Percentiles rank a stretch among this genome's conserved stretches.
These are phyloP conservation scores for Apeira syringaria DNA, from an alignment of 2,888 invertebrate species.

Conservation along the genomic window DNA sequence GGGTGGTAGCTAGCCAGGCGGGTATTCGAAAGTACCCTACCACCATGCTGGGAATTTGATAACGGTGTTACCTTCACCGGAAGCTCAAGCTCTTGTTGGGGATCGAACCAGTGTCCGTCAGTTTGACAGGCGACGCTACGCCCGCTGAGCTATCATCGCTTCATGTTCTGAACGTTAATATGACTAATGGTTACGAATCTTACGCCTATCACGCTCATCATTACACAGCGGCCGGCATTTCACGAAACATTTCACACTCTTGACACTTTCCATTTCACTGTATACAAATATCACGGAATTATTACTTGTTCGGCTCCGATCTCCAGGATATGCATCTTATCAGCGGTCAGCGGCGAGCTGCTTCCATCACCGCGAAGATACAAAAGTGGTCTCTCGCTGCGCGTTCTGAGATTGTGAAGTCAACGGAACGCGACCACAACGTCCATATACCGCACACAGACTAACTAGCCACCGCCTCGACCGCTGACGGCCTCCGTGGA, in stretches of 20 bases:
- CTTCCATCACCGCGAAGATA: constrained; percentile 50
- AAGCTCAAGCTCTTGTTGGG: too few relatives aligned
- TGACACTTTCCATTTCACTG: constrained; percentile 45
- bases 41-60: too few relatives aligned
- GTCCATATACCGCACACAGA: constrained; percentile 60
- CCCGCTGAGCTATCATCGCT: too few relatives aligned
- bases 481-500: constrained; percentile 44
- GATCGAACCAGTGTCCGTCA: too few relatives aligned
- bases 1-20: too few relatives aligned
- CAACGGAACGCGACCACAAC: constrained; percentile 52
- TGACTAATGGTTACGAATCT: neutral
- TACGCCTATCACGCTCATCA: neutral
- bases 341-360: constrained; percentile 45
- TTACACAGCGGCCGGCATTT: constrained; percentile 11
- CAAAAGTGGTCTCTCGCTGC: constrained; percentile 34
- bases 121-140: too few relatives aligned
- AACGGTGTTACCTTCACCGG: too few relatives aligned
- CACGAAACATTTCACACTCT: constrained; percentile 23
- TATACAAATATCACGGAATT: constrained; percentile 39
- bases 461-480: constrained; percentile 47
- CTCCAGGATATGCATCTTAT: constrained; percentile 78
- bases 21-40: too few relatives aligned
- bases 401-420: constrained; percentile 28
- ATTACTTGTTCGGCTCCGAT: constrained; percentile 80
- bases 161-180: too few relatives aligned